Percentiles rank a stretch among this genome's conserved stretches.
phyloP scores from a whole-genome alignment of 2,113 vertebrate species.

The rabbit (Oryctolagus cuniculus) region mOryCun1.1 NC_091441.1:65742001-65742500 shows the following conservation, averaged over 20 bases:
- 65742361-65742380: neutral
- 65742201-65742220: neutral
- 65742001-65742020: too few species aligned
- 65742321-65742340: neutral
- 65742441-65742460: neutral
- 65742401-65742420: neutral
- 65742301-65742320: neutral
- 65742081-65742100: too few species aligned
- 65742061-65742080: too few species aligned
- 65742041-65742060: too few species aligned
- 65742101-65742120: too few species aligned
- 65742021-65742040: too few species aligned
- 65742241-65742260: neutral
- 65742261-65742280: neutral
- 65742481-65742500: neutral
- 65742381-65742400: neutral
- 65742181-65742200: neutral
- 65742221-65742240: neutral
- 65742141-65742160: too few species aligned
- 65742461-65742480: neutral
- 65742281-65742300: neutral
- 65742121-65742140: too few species aligned
- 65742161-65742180: too few species aligned
- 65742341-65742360: neutral
- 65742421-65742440: neutral